A percentile compares a stretch with the other conserved stretches of the same genome.
These are phyloP conservation scores for Thymallus thymallus DNA, from an alignment of 2,113 vertebrate genomes.

Conservation along the genomic window DNA sequence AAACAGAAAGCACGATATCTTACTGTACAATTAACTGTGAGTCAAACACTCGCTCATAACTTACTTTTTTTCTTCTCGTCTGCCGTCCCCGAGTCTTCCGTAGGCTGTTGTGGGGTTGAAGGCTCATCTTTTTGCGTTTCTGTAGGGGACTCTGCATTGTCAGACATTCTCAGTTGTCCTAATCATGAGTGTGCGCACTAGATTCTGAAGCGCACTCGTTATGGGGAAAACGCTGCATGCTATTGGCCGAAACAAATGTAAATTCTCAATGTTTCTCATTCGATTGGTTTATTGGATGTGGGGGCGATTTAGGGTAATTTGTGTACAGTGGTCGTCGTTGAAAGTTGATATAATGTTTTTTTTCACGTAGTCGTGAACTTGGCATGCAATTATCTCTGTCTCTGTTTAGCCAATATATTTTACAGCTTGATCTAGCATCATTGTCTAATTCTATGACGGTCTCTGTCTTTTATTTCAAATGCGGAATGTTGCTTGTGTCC, in stretches of 20 bases:
- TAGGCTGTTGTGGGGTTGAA: slow-evolving; percentile 41
- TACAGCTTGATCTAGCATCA: not conserved
- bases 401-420: not conserved
- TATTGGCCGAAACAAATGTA: slow-evolving; percentile 48
- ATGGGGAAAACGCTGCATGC: not conserved
- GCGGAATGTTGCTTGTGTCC: too few species aligned
- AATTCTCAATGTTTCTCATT: not conserved
- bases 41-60: not conserved
- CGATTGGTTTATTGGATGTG: slow-evolving; percentile 38
- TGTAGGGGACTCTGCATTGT: slow-evolving; percentile 71
- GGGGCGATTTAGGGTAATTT: slow-evolving; percentile 1
- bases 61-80: slow-evolving; percentile 80
- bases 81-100: slow-evolving; percentile 52
- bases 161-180: slow-evolving; percentile 69
- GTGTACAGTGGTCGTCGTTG: too few species aligned
- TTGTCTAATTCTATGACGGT: too few species aligned
- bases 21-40: not conserved
- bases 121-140: slow-evolving; percentile 72
- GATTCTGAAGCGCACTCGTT: not conserved
- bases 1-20: not conserved
- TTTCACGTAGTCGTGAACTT: not conserved
- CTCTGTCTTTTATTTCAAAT: too few species aligned
- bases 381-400: not conserved
- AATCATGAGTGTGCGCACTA: not conserved
- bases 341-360: not conserved